Percentiles rank a stretch among this genome's conserved stretches.
Conservation (phyloP, 2,797 vertebrate species). For the Prionace glauca region DNA sequence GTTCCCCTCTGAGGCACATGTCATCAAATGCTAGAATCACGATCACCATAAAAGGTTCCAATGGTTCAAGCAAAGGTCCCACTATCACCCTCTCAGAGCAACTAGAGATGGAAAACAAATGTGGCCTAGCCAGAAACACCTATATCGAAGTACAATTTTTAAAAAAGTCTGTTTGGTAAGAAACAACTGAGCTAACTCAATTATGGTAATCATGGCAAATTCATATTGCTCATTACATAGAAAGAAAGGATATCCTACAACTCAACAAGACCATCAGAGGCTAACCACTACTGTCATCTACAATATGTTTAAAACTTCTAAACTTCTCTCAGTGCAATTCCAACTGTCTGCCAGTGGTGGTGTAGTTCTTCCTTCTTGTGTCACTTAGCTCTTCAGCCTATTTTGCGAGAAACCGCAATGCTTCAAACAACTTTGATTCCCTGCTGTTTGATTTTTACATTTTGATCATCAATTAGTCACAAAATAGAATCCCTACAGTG, state of each 20-base stretch:
- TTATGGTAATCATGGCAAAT: too few relatives aligned
- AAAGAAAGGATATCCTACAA: too few relatives aligned
- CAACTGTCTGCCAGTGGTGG: background rate
- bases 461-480: background rate
- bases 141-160: background rate
- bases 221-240: too few relatives aligned
- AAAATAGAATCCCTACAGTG: too few relatives aligned
- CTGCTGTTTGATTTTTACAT: background rate
- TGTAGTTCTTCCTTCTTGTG: background rate
- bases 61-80: background rate
- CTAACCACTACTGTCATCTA: background rate
- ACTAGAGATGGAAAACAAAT: background rate
- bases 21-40: background rate
- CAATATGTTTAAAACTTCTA: background rate
- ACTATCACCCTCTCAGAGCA: background rate
- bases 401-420: background rate
- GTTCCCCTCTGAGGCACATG: background rate
- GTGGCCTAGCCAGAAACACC: background rate
- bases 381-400: background rate
- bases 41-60: background rate
- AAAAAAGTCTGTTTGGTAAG: too few relatives aligned
- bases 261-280: background rate
- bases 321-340: background rate
- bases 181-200: too few relatives aligned
- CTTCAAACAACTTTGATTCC: background rate